Evolutionary conservation across 2,888 invertebrate species (phyloP), one percentile per base, ranked within the genome.

Genomic region (Drosophila fungiperda): DNA sequence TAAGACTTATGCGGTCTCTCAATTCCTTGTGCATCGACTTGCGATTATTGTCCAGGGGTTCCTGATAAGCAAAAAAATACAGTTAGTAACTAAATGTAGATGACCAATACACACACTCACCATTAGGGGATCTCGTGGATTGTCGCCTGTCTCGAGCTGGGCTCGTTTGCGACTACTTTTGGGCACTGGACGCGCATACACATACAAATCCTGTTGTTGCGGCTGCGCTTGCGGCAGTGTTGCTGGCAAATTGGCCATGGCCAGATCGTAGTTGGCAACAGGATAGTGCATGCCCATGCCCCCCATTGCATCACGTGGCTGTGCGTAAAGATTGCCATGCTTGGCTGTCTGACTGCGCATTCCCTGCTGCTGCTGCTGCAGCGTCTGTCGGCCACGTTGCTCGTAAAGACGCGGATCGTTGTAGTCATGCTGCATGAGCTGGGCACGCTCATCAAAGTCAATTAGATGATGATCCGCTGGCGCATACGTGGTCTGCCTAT

Each of bases 381-480:
- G 61, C 32, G 29, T 20, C 32, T 57, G 68, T 35, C 58, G 61
- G 5, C 62, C 59, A 35, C 73, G 50, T 33, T 66, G 65, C n/a
- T 88, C 87, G 32, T 83, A 83, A 11, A 70, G 60, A 12, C 84
- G 88, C 2, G 88, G 69, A 49, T 91, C 91, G 49, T 87, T 88
- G 32, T 82, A 87, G 55, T 92, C 90, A 52, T 91, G 84, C 57
- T 87, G 83, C 61, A 82, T 85, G n/a, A 89, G 73, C 35, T 85
- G 81, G 2, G 91, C 91, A 35, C 91, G 82, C 54, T 93, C 93
- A 63, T 92, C 92, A 20, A 92, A 92, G 72, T 92, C 92, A 38
- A 93, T 93, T 5, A 93, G 69, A 45, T 93, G 92, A 33, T 91
- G 90, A 75, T 93, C 92, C 12, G 89, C 82, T 38, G 88, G 84